Evolutionary conservation across 2,888 invertebrate genomes (phyloP).

Genomic region (Torymus texanus): DNA sequence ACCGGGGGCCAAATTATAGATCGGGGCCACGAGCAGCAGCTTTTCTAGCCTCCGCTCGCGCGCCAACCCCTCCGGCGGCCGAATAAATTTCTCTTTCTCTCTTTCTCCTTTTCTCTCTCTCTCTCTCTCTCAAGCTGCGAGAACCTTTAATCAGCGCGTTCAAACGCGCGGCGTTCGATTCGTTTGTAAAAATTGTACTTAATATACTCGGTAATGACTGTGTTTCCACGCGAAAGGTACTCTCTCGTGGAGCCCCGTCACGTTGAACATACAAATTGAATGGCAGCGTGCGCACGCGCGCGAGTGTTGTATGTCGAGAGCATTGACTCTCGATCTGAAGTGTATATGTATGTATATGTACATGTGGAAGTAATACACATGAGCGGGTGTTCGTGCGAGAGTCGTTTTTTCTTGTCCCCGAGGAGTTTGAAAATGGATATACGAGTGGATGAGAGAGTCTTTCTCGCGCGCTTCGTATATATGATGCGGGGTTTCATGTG

Average conservation of each 20-base stretch:
- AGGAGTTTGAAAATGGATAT: constrained; percentile 26
- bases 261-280: constrained; percentile 46
- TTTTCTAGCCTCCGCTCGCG: constrained; percentile 21
- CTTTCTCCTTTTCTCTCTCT: too few relatives aligned
- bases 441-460: constrained; percentile 13
- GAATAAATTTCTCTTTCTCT: constrained; percentile 47
- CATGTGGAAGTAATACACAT: too few relatives aligned
- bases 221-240: constrained; percentile 19
- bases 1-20: constrained; percentile 60
- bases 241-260: constrained; percentile 14
- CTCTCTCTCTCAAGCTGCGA: constrained; percentile 21
- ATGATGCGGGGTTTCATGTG: constrained; percentile 15
- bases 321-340: too few relatives aligned
- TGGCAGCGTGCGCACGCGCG: not conserved
- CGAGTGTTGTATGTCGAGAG: not conserved
- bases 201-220: constrained; percentile 48
- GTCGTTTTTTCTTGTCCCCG: constrained; percentile 36
- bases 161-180: constrained; percentile 12
- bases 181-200: constrained; percentile 47
- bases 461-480: constrained; percentile 7
- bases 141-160: constrained; percentile 51
- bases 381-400: not conserved
- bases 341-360: too few relatives aligned
- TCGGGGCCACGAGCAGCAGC: constrained; percentile 48
- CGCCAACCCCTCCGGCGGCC: constrained; percentile 35